Base-by-base conservation (phyloP, 2,113 vertebrate genomes). In the Heterotilapia buettikoferi region DNA sequence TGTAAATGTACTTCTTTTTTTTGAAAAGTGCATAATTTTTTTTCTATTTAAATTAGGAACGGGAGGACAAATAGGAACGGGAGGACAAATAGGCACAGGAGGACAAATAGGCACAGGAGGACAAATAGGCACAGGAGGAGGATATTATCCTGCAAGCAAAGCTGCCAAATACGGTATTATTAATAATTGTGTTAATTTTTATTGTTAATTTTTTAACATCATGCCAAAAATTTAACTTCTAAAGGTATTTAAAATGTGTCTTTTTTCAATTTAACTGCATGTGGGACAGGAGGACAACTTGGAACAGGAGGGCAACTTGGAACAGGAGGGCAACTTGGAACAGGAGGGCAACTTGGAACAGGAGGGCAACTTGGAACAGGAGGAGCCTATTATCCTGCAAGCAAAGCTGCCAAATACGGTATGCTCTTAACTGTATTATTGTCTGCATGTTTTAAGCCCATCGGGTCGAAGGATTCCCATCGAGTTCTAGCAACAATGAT, bases 291-390 rank as follows among this genome's bases (percentile, higher is more conserved):
- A 4, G 24, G 89, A 16, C 14, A 54, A 3, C 50, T 59, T 9
- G 85, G 79, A 7, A 6, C 24, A 38, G 88, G 84, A 1, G 66
- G 47, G 1, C 83, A 82, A 24, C 1, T 21, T 0, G 86, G 73
- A 6, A 7, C 19, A 6, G 86, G 61, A 0, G 84, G 61, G 1
- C 57, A 38, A 38, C 1, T 12, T 0, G 59, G 66, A 82, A n/a
- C 61, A n/a, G 61, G 61, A 0, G 63, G 63, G 0, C 36, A 68
- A 40, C 4, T 38, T 0, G 61, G 57, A 9, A 31, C 57, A 4
- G 86, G 61, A 0, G 59, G 59, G 0, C 29, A 63, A 38, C 7
- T 13, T 2, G 61, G 68, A 21, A 40, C 3, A 40, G 36, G 66
- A 0, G 68, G 68, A 45, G 68, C 1, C 26, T 73, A 73, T 73